phyloP scores from a whole-genome alignment of 2,113 vertebrate genomes.

The Oreochromis tanganicae region DNA sequence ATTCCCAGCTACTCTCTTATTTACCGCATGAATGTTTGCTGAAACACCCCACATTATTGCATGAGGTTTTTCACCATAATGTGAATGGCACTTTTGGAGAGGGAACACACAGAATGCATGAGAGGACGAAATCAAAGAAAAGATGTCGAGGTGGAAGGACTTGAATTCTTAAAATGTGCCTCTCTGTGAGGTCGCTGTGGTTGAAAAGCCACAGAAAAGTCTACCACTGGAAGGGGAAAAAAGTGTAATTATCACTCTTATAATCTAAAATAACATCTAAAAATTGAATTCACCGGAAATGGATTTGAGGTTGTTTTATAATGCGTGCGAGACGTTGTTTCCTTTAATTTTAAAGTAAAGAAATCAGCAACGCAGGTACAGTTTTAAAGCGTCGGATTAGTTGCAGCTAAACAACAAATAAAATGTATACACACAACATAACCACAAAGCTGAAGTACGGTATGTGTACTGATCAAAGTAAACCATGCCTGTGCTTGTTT shows the following conservation, averaged over 20 bases:
- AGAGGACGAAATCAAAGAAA: conserved; percentile 38
- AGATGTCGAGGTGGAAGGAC: conserved; percentile 11
- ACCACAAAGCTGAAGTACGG: background rate
- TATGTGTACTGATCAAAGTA: background rate
- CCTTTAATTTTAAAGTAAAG: background rate
- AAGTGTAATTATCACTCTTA: conserved; percentile 14
- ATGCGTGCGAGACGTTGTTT: background rate
- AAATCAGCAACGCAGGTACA: background rate
- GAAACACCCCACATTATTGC: conserved; percentile 53
- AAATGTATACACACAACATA: background rate
- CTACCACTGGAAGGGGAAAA: background rate
- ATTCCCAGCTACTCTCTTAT: conserved; percentile 50
- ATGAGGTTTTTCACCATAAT: conserved; percentile 51
- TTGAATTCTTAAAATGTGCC: background rate
- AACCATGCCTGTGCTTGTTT: background rate
- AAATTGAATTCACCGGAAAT: background rate
- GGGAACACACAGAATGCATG: conserved; percentile 51
- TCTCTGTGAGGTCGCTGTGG: conserved; percentile 24
- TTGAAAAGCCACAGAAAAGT: conserved; percentile 16
- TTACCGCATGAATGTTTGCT: conserved; percentile 56
- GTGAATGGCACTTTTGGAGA: conserved; percentile 43
- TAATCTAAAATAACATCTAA: conserved; percentile 13
- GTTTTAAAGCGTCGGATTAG: background rate
- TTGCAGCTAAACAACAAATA: background rate
- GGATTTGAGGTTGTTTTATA: background rate